These are phyloP conservation scores for Gymnorhina tibicen DNA, from an alignment of 2,113 vertebrate genomes.

Conservation along the genomic window DNA sequence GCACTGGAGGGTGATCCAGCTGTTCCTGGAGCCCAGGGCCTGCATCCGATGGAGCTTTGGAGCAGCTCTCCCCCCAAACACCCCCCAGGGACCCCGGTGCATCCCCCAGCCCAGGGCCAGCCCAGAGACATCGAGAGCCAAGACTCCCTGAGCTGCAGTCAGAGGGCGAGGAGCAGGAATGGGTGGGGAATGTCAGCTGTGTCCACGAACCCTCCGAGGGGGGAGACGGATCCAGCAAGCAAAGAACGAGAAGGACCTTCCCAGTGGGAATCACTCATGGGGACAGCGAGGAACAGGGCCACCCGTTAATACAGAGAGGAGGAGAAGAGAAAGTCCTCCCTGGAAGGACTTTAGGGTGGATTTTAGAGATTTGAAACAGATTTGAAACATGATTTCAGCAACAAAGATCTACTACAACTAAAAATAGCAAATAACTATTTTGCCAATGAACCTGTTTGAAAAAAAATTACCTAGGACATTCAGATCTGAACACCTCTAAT, in stretches of 20 bases:
- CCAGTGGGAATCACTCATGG: accelerated
- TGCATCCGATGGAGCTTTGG: accelerated
- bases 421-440: background rate
- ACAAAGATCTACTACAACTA: background rate
- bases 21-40: background rate
- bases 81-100: accelerated
- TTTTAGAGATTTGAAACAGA: background rate
- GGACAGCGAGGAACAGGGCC: background rate
- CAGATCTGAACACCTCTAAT: background rate
- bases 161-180: background rate
- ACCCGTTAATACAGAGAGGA: background rate
- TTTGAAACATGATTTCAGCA: background rate
- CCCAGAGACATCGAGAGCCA: accelerated
- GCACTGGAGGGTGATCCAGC: background rate
- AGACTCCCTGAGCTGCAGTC: background rate
- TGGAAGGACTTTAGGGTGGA: background rate
- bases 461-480: background rate
- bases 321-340: background rate
- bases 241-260: background rate
- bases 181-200: background rate
- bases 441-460: background rate
- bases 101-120: background rate
- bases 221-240: accelerated
- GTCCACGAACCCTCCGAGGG: background rate
- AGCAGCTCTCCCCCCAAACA: background rate